Evolutionary conservation across 2,797 vertebrate genomes (phyloP).

Genomic region (Enoplosus armatus): DNA sequence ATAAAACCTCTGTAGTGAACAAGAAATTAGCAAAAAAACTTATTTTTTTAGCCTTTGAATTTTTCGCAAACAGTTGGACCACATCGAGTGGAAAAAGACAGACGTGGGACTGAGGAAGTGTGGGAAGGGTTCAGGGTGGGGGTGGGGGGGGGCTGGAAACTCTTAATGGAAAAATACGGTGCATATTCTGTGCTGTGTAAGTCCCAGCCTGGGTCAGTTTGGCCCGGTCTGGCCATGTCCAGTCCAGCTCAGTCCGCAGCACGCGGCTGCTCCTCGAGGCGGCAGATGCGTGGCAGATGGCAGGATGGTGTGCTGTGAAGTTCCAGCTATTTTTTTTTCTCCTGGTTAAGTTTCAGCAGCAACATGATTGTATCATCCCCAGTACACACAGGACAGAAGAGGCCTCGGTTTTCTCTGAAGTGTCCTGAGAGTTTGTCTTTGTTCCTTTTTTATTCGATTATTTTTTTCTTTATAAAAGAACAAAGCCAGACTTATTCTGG

Average conservation of each 20-base stretch:
- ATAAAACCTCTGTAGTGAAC: slow-evolving; percentile 87
- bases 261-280: slow-evolving; percentile 40
- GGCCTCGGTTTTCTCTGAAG: slow-evolving; percentile 50
- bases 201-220: slow-evolving; percentile 37
- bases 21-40: slow-evolving; percentile 79
- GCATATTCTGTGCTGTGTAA: slow-evolving; percentile 48
- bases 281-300: slow-evolving; percentile 58
- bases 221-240: slow-evolving; percentile 26
- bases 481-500: slow-evolving; percentile 48
- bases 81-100: slow-evolving; percentile 40
- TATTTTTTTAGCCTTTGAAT: slow-evolving; percentile 84
- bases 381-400: slow-evolving; percentile 50
- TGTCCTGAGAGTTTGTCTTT: slow-evolving; percentile 52
- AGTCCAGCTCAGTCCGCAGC: slow-evolving; percentile 43
- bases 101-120: slow-evolving; percentile 18
- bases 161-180: slow-evolving; percentile 39
- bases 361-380: slow-evolving; percentile 79
- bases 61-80: slow-evolving; percentile 74
- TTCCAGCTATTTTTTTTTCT: slow-evolving; percentile 50
- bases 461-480: slow-evolving; percentile 40
- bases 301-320: slow-evolving; percentile 52
- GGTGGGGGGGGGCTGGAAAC: slow-evolving; percentile 14
- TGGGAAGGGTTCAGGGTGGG: slow-evolving; percentile 14
- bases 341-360: slow-evolving; percentile 71
- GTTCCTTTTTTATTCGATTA: slow-evolving; percentile 11